Evolutionary conservation across 1,140 invertebrate species (phyloP).

Genomic region (Drosophila serrata): DNA sequence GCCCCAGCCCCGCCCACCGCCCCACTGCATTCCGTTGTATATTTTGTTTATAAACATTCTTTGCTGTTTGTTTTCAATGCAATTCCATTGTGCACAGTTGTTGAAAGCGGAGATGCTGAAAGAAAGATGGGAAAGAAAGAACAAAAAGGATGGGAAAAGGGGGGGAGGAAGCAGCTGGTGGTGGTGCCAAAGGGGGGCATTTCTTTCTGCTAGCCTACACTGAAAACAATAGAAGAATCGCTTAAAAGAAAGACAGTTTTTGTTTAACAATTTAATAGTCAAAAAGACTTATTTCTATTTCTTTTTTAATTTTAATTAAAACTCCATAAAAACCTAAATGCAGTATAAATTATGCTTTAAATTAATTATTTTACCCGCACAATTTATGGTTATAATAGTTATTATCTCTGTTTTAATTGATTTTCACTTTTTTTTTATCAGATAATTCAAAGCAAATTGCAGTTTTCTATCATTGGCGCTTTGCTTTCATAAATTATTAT

Average conservation of each 20-base stretch:
- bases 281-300: too few species aligned
- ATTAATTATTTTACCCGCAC: too few species aligned
- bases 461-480: not conserved
- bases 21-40: conserved; percentile 39
- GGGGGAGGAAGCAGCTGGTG: not conserved
- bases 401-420: not conserved
- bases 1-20: conserved; percentile 6
- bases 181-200: not conserved
- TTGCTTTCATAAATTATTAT: not conserved
- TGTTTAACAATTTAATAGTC: not conserved
- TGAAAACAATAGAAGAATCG: not conserved
- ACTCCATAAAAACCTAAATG: not conserved
- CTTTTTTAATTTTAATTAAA: not conserved
- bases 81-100: conserved; percentile 59
- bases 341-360: not conserved
- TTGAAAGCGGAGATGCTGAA: conserved; percentile 48
- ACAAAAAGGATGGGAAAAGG: not conserved
- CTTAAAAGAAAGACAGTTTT: not conserved
- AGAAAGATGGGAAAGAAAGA: conserved; percentile 2
- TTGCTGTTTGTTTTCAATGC: conserved; percentile 76
- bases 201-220: conserved; percentile 14
- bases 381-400: not conserved
- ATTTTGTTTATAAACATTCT: conserved; percentile 81
- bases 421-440: not conserved
- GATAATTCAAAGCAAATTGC: not conserved